Percentiles rank a stretch among this genome's conserved stretches.
Conservation (phyloP, 2,888 invertebrate species). For the Drosophila rellima region DNA sequence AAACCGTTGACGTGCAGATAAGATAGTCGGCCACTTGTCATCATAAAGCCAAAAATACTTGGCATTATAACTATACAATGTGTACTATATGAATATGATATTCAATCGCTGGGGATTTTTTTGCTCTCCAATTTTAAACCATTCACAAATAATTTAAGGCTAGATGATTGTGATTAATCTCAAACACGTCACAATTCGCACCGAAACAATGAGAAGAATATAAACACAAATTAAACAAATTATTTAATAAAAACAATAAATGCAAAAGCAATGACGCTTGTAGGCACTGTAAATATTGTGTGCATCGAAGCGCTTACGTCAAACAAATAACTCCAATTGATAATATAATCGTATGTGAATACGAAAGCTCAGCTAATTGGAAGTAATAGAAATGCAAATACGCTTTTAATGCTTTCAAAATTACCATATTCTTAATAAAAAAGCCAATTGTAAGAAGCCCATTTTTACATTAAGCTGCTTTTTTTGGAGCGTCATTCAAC, state of each 20-base stretch:
- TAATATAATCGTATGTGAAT: conserved; percentile 12
- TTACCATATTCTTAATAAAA: neutral
- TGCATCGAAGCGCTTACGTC: conserved; percentile 37
- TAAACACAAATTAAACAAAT: conserved; percentile 13
- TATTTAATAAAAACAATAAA: neutral
- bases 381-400: conserved; percentile 6
- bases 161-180: conserved; percentile 1
- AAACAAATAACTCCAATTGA: conserved; percentile 40
- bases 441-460: neutral
- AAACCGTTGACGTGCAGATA: conserved; percentile 45
- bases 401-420: neutral
- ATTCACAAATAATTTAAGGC: neutral
- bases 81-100: neutral
- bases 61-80: conserved; percentile 3
- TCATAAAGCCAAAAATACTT: conserved; percentile 22
- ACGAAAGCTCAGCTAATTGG: conserved; percentile 1
- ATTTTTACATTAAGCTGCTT: neutral
- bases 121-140: neutral
- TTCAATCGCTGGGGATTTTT: neutral
- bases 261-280: conserved; percentile 7
- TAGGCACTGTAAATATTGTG: conserved; percentile 41
- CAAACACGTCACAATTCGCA: conserved; percentile 2
- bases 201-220: neutral
- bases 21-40: conserved; percentile 46
- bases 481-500: neutral